Percentiles rank a stretch among this genome's conserved stretches.
Evolutionary conservation across 2,797 vertebrate genomes (phyloP).

Genomic region (Smutsia gigantea): DNA sequence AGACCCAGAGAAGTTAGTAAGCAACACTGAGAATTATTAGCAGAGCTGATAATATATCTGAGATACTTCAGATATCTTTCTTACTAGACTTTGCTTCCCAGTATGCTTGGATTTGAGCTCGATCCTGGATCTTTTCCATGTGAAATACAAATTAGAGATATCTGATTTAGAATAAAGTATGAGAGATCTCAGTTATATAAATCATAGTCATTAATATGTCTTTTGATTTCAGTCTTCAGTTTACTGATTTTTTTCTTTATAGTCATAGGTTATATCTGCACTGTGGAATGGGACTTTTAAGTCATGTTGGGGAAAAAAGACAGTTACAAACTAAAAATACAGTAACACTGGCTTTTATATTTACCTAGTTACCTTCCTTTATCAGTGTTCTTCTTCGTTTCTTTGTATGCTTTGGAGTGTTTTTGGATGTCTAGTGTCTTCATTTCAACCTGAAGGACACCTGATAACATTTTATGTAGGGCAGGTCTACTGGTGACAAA

Average conservation of each 20-base stretch:
- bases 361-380: background rate
- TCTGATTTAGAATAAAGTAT: background rate
- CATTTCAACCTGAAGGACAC: background rate
- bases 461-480: background rate
- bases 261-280: background rate
- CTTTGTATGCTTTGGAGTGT: background rate
- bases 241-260: background rate
- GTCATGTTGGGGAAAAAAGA: background rate
- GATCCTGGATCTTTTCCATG: background rate
- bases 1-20: background rate
- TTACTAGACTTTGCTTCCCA: conserved; percentile 5
- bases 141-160: conserved; percentile 6
- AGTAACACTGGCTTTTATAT: conserved; percentile 20
- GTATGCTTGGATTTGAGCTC: background rate
- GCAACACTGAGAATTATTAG: background rate
- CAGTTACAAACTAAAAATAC: background rate
- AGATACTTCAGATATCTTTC: background rate
- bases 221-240: conserved; percentile 55
- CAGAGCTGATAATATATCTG: background rate
- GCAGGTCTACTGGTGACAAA: background rate
- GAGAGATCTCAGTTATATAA: background rate
- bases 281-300: conserved; percentile 10
- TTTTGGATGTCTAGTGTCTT: background rate
- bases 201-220: background rate
- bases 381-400: conserved; percentile 7